phyloP scores from a whole-genome alignment of 2,888 invertebrate species.

The Netelia melanura region DNA sequence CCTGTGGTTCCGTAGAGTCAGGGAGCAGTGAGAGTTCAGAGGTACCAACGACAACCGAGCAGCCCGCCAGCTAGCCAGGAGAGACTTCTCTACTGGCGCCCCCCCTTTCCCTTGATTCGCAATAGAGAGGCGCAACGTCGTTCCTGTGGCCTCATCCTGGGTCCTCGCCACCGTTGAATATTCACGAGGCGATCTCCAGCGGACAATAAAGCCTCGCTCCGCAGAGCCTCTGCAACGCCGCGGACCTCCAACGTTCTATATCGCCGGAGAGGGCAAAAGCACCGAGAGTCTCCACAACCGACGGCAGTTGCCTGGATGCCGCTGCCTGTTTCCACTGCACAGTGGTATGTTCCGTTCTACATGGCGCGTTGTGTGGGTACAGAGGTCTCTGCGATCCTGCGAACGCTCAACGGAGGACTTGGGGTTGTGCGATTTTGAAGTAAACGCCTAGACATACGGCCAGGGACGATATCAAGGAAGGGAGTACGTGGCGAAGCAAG shows the following conservation, averaged over 20 bases:
- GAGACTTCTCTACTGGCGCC: conserved; percentile 20
- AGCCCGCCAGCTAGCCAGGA: conserved; percentile 14
- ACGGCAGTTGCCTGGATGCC: conserved; percentile 45
- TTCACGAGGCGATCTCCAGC: conserved; percentile 78
- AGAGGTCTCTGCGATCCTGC: conserved; percentile 6
- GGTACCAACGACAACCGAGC: conserved; percentile 6
- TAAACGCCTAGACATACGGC: conserved; percentile 53
- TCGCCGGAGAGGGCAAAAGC: conserved; percentile 4
- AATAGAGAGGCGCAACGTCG: background rate
- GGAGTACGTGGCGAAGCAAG: conserved; percentile 18
- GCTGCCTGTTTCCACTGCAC: background rate
- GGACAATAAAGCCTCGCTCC: conserved; percentile 73
- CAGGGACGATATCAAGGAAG: conserved; percentile 19
- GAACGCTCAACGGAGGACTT: conserved; percentile 12
- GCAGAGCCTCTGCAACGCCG: conserved; percentile 61
- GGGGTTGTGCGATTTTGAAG: conserved; percentile 45
- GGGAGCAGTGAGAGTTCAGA: background rate
- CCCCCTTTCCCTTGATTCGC: background rate
- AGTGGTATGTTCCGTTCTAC: conserved; percentile 2
- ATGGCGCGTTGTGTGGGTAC: background rate
- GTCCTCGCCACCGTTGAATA: conserved; percentile 74
- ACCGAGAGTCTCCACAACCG: conserved; percentile 10
- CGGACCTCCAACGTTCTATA: conserved; percentile 29
- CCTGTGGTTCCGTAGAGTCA: conserved; percentile 70
- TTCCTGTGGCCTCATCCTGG: conserved; percentile 34